Percentiles rank a stretch among this genome's conserved stretches.
These are phyloP conservation scores for Ceramica pisi DNA, from an alignment of 2,888 invertebrate species.

Conservation along the genomic window DNA sequence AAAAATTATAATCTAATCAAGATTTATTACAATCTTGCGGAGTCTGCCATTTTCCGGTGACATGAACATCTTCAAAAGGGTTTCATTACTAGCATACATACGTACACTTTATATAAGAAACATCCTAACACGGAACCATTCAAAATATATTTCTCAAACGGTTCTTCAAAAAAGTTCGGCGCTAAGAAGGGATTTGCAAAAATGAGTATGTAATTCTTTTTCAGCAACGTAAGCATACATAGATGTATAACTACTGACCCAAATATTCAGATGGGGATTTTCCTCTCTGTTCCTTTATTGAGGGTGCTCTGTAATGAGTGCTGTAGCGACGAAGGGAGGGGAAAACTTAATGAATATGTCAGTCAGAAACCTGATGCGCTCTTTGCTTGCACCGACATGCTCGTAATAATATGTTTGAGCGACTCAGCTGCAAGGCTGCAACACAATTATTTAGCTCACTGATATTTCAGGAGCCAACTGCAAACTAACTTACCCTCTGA, in stretches of 20 bases:
- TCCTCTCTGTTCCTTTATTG: slow-evolving; percentile 45
- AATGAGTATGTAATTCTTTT: slow-evolving; percentile 35
- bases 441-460: slow-evolving; percentile 36
- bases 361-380: slow-evolving; percentile 68
- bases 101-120: neutral
- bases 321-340: slow-evolving; percentile 54
- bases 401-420: slow-evolving; percentile 32
- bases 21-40: no score
- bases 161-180: neutral
- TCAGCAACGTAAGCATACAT: slow-evolving; percentile 5
- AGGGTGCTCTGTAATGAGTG: slow-evolving; percentile 66
- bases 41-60: no score
- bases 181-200: slow-evolving; percentile 26
- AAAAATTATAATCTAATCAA: no score
- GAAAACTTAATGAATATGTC: slow-evolving; percentile 74
- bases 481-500: slow-evolving; percentile 30
- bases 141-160: neutral
- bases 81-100: slow-evolving; percentile 2
- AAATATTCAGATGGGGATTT: slow-evolving; percentile 67
- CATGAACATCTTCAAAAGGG: neutral
- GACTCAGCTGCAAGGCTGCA: slow-evolving; percentile 14
- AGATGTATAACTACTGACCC: slow-evolving; percentile 63
- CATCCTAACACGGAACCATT: neutral
- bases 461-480: slow-evolving; percentile 27
- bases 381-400: slow-evolving; percentile 53